Percentiles rank a stretch among this genome's conserved stretches.
Evolutionary conservation across 2,888 invertebrate species (phyloP).

Genomic region (Phymatocera aterrima): DNA sequence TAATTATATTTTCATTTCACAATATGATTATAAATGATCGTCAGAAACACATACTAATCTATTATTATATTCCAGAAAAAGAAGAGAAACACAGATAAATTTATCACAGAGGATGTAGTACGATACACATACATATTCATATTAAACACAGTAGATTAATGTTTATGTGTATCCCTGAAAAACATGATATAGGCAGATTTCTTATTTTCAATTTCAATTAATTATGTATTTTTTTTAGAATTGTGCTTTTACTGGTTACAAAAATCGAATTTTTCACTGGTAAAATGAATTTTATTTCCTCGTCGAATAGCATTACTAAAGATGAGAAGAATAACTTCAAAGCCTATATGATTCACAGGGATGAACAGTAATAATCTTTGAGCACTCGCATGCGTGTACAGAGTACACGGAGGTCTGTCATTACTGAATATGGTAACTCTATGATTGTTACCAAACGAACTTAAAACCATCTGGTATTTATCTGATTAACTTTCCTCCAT

Average conservation of each 20-base stretch:
- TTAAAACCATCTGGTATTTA: too few relatives aligned
- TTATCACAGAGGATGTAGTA: constrained; percentile 72
- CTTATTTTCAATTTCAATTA: neutral
- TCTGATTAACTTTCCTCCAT: too few relatives aligned
- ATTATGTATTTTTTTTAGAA: neutral
- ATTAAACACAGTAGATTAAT: too few relatives aligned
- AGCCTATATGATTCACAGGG: neutral
- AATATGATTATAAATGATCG: constrained; percentile 61
- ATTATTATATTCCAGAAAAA: constrained; percentile 55
- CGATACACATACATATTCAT: constrained; percentile 58
- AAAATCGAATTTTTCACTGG: neutral
- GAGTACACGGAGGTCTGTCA: too few relatives aligned
- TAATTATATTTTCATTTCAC: constrained; percentile 61
- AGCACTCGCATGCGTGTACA: too few relatives aligned
- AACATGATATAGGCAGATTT: neutral
- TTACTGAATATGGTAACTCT: too few relatives aligned
- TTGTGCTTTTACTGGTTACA: neutral
- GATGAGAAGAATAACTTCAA: neutral
- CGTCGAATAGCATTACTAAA: neutral
- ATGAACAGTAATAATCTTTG: too few relatives aligned
- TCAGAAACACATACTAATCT: constrained; percentile 58
- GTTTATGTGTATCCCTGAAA: neutral
- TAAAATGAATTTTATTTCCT: neutral
- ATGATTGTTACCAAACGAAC: too few relatives aligned
- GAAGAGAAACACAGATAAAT: constrained; percentile 62